Evolutionary conservation across 2,113 vertebrate species (phyloP), one percentile per base, ranked within the genome.

Genomic region (Thomomys bottae): DNA sequence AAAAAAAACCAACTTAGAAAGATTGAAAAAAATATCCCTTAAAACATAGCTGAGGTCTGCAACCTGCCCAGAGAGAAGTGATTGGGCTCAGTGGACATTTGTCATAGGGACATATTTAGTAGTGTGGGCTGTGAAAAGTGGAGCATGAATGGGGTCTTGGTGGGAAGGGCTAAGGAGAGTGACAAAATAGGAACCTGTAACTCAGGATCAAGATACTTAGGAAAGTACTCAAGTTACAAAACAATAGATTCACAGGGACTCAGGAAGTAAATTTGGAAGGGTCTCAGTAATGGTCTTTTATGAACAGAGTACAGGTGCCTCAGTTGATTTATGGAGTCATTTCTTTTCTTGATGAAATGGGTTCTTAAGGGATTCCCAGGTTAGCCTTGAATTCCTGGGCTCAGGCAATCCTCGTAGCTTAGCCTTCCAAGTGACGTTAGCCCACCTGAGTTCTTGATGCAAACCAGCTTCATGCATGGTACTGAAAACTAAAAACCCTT

Each of bases 11-110:
- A n/a, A n/a, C n/a, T n/a, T n/a, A n/a, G n/a, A n/a, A n/a, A n/a
- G n/a, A n/a, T n/a, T n/a, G n/a, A 57, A 40, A 45, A 26, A 59
- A 42, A 59, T 21, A 64, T 34, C 5, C 38, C 10, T 86, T 49
- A 68, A 77, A 86, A 88, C 59, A 38, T 64, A 90, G 82, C 5
- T 72, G 38, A 91, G 78, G 18, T 88, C 63, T 81, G 71, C 3
- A 38, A 32, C 7, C 1, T 64, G 32, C 20, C 32, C 9, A 26
- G 32, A 87, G 36, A 68, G 36, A 12, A 40, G 14, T 34, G 30
- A n/a, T 21, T 4, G 8, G 42, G 14, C 28, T 59, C 26, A 64
- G 84, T 28, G 54, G 64, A 68, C 54, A 83, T 28, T 64, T 68
- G 84, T 30, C 32, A 14, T 40, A 12, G 72, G 2, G 12, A 30